Conservation (phyloP, 2,113 vertebrate species). For the Chaetorhynchus papuensis region DNA sequence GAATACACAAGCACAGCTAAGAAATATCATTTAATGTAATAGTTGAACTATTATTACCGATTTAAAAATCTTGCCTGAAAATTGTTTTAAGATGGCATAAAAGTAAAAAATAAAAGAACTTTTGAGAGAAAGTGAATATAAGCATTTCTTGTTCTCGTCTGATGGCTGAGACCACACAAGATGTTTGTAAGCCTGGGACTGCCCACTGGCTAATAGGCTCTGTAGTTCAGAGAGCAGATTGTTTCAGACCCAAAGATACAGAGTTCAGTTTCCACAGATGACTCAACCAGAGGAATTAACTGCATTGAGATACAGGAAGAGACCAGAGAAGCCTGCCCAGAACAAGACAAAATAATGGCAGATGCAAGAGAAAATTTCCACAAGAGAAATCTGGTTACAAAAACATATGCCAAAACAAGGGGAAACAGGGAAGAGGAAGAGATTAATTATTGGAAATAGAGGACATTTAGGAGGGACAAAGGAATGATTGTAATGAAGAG, state of each 20-base stretch:
- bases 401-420: not conserved
- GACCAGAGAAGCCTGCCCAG: slow-evolving; percentile 1
- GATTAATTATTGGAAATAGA: not conserved
- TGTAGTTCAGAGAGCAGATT: not conserved
- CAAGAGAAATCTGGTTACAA: not conserved
- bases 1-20: not conserved
- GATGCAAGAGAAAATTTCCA: not conserved
- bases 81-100: not conserved
- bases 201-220: not conserved
- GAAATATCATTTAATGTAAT: not conserved
- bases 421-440: not conserved
- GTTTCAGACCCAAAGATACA: not conserved
- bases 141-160: not conserved
- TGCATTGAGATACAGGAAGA: not conserved
- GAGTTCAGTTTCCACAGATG: not conserved
- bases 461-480: not conserved
- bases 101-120: not conserved
- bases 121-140: not conserved
- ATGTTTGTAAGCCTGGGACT: not conserved
- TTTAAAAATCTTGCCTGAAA: not conserved
- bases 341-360: not conserved
- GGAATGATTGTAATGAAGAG: not conserved
- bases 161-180: slow-evolving; percentile 4
- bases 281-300: not conserved
- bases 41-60: not conserved